Conservation (phyloP, 2,888 invertebrate species). For the Pemphredon lugubris region DNA sequence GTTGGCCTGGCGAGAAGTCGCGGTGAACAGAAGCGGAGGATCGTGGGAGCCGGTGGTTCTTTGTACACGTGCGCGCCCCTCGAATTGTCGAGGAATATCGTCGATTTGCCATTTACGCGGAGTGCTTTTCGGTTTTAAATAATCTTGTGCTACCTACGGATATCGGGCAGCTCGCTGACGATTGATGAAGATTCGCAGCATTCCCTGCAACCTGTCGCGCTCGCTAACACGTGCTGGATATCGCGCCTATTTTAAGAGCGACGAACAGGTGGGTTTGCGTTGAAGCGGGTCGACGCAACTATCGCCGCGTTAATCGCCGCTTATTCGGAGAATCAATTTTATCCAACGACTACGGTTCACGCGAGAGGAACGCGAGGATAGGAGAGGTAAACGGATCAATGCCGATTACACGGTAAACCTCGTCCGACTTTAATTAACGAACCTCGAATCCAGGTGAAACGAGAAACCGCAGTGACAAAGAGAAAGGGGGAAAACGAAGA, state of each 20-base stretch:
- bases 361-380: not conserved
- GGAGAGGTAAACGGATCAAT: not conserved
- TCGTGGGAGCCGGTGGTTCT: not conserved
- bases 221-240: slow-evolving; percentile 16
- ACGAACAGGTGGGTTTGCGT: slow-evolving; percentile 24
- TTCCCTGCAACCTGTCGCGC: too few species aligned
- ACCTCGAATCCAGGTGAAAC: slow-evolving; percentile 12
- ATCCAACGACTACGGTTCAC: not conserved
- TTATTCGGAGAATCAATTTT: not conserved
- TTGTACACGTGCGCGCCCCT: not conserved
- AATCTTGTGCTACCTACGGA: too few species aligned
- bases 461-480: slow-evolving; percentile 15
- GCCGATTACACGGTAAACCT: not conserved
- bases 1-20: not conserved
- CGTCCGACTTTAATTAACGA: slow-evolving; percentile 11
- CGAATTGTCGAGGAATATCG: not conserved
- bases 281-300: slow-evolving; percentile 5
- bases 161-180: too few species aligned
- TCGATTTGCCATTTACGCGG: not conserved
- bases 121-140: not conserved
- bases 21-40: not conserved
- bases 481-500: slow-evolving; percentile 41
- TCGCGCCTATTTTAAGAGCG: slow-evolving; percentile 4
- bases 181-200: too few species aligned
- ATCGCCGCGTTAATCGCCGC: slow-evolving; percentile 13